Percentiles rank a stretch among this genome's conserved stretches.
Evolutionary conservation across 1,140 invertebrate genomes (phyloP).

Genomic region (Paraescarpia echinospica): DNA sequence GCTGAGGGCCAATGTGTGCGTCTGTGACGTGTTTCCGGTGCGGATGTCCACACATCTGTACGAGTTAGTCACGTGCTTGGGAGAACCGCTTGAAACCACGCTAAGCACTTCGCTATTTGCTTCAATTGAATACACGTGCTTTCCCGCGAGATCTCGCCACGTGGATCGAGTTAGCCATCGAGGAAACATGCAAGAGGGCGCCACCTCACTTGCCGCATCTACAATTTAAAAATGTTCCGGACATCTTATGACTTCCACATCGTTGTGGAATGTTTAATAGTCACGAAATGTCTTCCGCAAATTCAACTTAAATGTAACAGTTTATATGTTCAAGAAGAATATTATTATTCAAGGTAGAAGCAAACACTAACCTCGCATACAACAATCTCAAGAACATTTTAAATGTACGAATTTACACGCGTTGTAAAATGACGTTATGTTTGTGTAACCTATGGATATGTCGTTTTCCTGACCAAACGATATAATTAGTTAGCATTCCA

Average conservation of each 20-base stretch:
- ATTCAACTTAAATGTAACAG: not conserved
- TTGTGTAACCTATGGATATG: too few relatives aligned
- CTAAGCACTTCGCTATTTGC: constrained; percentile 9
- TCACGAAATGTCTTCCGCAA: not conserved
- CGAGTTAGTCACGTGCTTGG: not conserved
- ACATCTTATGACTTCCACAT: not conserved
- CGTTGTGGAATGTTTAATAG: not conserved
- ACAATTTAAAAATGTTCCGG: not conserved
- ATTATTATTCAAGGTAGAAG: not conserved
- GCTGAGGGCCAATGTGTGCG: not conserved
- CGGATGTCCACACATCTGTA: not conserved
- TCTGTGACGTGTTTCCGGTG: not conserved
- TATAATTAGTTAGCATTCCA: too few relatives aligned
- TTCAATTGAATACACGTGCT: constrained; percentile 14
- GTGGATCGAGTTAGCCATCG: constrained; percentile 18
- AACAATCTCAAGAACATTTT: too few relatives aligned
- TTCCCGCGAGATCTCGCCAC: constrained; percentile 22
- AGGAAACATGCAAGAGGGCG: constrained; percentile 21
- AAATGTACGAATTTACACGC: too few relatives aligned
- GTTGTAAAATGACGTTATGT: too few relatives aligned
- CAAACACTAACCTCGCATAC: not conserved
- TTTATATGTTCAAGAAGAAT: too few relatives aligned
- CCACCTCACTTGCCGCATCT: constrained; percentile 20
- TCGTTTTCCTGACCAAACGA: too few relatives aligned
- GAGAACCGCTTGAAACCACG: not conserved